Evolutionary conservation across 2,888 invertebrate species (phyloP).

Genomic region (Itoplectis maculator): DNA sequence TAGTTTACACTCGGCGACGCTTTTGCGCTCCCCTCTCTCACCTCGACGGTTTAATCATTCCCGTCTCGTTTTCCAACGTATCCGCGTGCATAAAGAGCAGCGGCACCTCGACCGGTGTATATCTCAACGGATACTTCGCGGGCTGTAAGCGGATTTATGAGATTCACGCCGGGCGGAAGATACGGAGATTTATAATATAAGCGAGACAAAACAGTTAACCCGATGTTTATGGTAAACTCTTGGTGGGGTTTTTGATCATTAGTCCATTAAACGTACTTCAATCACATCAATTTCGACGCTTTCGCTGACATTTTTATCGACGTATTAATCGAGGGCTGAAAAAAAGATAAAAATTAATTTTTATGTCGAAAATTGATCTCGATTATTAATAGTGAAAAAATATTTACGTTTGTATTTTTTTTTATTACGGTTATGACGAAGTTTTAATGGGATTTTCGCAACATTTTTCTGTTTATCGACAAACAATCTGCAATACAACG

Average conservation of each 20-base stretch:
- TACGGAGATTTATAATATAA: neutral
- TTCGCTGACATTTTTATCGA: no score
- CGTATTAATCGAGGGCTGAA: no score
- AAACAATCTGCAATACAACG: no score
- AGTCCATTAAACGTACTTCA: neutral
- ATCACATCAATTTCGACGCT: neutral
- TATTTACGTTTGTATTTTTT: no score
- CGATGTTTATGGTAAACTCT: neutral
- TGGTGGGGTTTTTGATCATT: neutral
- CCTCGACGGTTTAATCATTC: constrained; percentile 50
- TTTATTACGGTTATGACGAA: neutral
- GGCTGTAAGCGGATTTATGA: constrained; percentile 36
- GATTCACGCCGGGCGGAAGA: constrained; percentile 5
- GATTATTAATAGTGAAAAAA: no score
- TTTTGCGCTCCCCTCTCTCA: constrained; percentile 40
- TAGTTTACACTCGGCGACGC: constrained; percentile 66
- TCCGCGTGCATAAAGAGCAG: constrained; percentile 11
- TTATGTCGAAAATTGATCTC: no score
- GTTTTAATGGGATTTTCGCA: no score
- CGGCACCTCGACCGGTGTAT: neutral
- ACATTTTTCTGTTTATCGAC: no score
- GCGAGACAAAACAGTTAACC: neutral
- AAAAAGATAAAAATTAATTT: no score
- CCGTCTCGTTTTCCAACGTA: constrained; percentile 35
- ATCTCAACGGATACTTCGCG: constrained; percentile 2